phyloP scores from a whole-genome alignment of 2,797 vertebrate species.

The Cetoscarus ocellatus region DNA sequence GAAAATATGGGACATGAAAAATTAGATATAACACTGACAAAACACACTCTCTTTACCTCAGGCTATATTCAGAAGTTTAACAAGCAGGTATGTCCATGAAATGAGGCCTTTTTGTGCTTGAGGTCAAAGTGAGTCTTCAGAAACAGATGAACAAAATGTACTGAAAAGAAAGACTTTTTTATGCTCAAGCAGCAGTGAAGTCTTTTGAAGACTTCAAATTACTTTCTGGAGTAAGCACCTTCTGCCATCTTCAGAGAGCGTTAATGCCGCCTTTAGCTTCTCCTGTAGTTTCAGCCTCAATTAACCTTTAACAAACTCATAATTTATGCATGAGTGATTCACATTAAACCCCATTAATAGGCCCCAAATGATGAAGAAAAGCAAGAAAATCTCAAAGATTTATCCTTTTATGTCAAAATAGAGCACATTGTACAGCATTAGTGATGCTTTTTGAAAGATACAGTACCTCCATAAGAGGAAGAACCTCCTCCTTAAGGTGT shows the following conservation, averaged over 20 bases:
- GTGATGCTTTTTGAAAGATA: conserved; percentile 54
- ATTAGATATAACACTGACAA: conserved; percentile 26
- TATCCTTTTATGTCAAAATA: conserved; percentile 77
- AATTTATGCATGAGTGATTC: conserved; percentile 25
- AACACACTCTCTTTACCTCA: conserved; percentile 23
- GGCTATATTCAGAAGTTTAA: conserved; percentile 25
- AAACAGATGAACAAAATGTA: conserved; percentile 22
- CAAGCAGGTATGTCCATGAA: neutral
- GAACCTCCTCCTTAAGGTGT: no score
- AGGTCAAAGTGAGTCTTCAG: conserved; percentile 9
- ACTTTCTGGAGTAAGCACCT: conserved; percentile 35
- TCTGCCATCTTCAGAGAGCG: conserved; percentile 18
- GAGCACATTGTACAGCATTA: conserved; percentile 71
- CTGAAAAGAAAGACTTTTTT: conserved; percentile 17
- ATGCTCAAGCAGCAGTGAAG: conserved; percentile 15
- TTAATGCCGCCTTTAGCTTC: conserved; percentile 17
- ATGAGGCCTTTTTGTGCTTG: conserved; percentile 3
- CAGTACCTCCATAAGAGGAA: conserved; percentile 41
- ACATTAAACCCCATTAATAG: conserved; percentile 4
- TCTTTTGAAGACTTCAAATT: neutral
- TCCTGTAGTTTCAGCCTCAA: conserved; percentile 4
- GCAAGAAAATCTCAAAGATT: conserved; percentile 47
- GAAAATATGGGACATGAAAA: conserved; percentile 33
- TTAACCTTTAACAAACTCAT: conserved; percentile 44
- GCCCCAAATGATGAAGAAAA: conserved; percentile 31